These are phyloP conservation scores for Zoroaster sp. DNA, from an alignment of 53 echinoderm and acorn worm species.

Conservation along the genomic window DNA sequence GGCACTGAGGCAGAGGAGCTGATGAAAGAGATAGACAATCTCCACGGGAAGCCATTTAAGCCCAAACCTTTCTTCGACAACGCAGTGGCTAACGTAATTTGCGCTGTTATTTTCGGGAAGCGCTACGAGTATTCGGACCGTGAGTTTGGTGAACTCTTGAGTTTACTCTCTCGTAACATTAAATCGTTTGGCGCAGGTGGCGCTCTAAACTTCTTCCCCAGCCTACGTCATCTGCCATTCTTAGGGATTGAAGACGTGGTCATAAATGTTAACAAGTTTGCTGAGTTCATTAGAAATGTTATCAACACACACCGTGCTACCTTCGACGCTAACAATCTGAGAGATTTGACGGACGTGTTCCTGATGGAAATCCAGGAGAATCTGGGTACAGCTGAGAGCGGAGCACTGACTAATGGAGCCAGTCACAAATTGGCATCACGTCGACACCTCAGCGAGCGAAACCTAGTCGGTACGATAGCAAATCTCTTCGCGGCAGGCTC, in stretches of 20 bases:
- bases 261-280: conserved; percentile 8
- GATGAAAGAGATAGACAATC: background rate
- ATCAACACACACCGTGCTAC: conserved; percentile 14
- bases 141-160: background rate
- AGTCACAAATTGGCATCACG: too few relatives aligned
- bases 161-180: background rate
- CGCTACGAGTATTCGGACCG: too few relatives aligned
- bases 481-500: conserved; percentile 57
- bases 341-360: too few relatives aligned
- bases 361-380: too few relatives aligned
- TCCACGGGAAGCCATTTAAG: conserved; percentile 20
- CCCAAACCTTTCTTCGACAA: conserved; percentile 5
- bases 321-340: too few relatives aligned
- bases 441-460: conserved; percentile 16
- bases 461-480: background rate
- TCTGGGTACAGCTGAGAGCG: too few relatives aligned
- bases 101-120: too few relatives aligned
- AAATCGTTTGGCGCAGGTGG: conserved; percentile 21
- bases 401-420: too few relatives aligned
- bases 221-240: conserved; percentile 41
- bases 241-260: background rate
- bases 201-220: conserved; percentile 31
- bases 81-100: conserved; percentile 45
- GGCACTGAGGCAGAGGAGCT: too few relatives aligned
- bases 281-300: background rate